phyloP scores from a whole-genome alignment of 23 tunicate species.

The Botrylloides violaceus region DNA sequence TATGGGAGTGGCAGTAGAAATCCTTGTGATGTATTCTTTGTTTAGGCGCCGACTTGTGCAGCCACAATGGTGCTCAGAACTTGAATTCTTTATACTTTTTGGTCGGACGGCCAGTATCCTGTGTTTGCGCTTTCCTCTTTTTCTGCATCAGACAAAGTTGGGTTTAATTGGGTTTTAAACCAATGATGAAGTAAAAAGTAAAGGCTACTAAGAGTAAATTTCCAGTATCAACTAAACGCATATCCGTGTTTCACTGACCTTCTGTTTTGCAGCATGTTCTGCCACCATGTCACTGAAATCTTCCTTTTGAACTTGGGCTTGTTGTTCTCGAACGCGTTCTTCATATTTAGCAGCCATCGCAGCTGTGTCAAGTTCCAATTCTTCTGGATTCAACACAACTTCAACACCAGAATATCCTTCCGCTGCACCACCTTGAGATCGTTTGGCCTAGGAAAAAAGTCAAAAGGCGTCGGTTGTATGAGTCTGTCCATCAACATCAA shows the following conservation, averaged over 20 bases:
- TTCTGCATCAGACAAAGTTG: constrained; percentile 40
- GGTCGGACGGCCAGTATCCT: constrained; percentile 48
- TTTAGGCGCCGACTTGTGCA: neutral
- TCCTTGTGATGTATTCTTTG: too few relatives aligned
- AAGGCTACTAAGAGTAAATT: too few relatives aligned
- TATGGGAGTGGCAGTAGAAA: too few relatives aligned
- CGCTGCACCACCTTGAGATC: neutral
- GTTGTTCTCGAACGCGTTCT: constrained; percentile 61
- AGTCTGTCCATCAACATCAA: too few relatives aligned
- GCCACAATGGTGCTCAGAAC: constrained; percentile 31
- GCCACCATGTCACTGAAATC: constrained; percentile 98
- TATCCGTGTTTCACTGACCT: constrained; percentile 19
- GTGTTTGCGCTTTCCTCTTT: constrained; percentile 85
- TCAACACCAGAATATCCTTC: constrained; percentile 37
- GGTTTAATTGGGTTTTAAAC: too few relatives aligned
- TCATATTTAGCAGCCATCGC: constrained; percentile 97
- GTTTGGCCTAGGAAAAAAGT: constrained; percentile 6
- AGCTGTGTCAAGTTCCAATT: constrained; percentile 79
- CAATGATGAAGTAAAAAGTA: too few relatives aligned
- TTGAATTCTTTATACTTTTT: constrained; percentile 98
- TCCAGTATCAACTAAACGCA: too few relatives aligned
- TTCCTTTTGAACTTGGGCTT: constrained; percentile 61
- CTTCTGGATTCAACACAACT: constrained; percentile 89
- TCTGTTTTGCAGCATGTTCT: constrained; percentile 95
- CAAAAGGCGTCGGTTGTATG: neutral